Percentiles rank a stretch among this genome's conserved stretches.
These are phyloP conservation scores for Acomys russatus DNA, from an alignment of 2,797 vertebrate genomes.

Conservation along the genomic window DNA sequence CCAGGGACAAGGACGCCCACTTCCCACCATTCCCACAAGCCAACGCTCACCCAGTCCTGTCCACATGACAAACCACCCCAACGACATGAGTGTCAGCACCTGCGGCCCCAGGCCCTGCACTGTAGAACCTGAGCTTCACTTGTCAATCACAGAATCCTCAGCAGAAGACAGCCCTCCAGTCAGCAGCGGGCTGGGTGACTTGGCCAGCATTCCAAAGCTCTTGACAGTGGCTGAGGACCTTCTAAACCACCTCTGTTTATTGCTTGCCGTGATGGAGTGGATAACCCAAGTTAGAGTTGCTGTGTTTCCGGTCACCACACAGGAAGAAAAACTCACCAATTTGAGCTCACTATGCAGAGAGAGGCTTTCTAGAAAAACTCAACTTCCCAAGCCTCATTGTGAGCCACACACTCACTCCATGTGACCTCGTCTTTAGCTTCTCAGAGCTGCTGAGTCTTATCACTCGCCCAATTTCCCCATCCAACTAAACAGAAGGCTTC, in stretches of 20 bases:
- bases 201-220: background rate
- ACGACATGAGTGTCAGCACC: background rate
- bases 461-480: background rate
- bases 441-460: background rate
- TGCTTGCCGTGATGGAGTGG: background rate
- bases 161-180: background rate
- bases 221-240: background rate
- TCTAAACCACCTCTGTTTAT: background rate
- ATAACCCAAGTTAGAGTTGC: background rate
- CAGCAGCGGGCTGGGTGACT: background rate
- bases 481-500: background rate
- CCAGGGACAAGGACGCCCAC: background rate
- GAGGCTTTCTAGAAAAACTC: background rate
- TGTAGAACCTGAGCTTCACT: background rate
- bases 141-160: background rate
- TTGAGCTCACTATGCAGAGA: background rate
- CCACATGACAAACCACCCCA: background rate
- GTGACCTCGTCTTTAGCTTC: background rate
- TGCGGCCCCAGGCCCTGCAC: background rate
- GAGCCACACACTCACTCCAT: background rate
- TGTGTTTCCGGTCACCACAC: background rate
- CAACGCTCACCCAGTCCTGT: too few relatives aligned
- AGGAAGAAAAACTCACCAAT: background rate
- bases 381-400: background rate
- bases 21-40: background rate